A percentile compares a stretch with the other conserved stretches of the same genome.
phyloP scores from a whole-genome alignment of 2,888 invertebrate species.

The Thecocarcelia acutangulata region DNA sequence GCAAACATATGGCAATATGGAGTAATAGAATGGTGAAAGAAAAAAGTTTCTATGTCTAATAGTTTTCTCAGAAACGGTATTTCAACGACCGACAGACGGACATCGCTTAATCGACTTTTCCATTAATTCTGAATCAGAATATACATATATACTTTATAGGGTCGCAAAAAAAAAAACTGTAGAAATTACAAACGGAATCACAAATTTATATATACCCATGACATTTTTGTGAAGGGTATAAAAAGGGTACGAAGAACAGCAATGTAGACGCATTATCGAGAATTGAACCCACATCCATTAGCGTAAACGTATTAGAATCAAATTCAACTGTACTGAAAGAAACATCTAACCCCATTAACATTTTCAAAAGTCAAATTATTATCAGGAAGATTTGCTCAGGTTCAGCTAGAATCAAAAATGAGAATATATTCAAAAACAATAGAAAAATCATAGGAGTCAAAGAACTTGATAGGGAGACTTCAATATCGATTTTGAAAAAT shows the following conservation, averaged over 20 bases:
- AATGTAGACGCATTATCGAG: neutral
- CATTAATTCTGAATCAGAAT: too few relatives aligned
- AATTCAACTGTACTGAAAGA: constrained; percentile 13
- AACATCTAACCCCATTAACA: neutral
- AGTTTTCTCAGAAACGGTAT: too few relatives aligned
- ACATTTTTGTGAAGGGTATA: too few relatives aligned
- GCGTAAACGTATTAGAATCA: neutral
- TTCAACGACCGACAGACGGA: too few relatives aligned
- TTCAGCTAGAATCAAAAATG: neutral
- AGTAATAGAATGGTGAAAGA: too few relatives aligned
- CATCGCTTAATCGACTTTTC: too few relatives aligned
- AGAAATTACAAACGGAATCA: too few relatives aligned
- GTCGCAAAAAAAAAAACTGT: too few relatives aligned
- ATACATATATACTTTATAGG: too few relatives aligned
- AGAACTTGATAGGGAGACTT: neutral
- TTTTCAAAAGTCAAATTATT: constrained; percentile 9
- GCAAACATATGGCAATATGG: too few relatives aligned
- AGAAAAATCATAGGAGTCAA: constrained; percentile 1
- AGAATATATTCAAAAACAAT: neutral
- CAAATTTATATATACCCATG: too few relatives aligned
- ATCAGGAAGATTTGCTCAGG: neutral
- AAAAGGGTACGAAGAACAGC: neutral
- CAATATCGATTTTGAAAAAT: constrained; percentile 3
- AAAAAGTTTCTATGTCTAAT: too few relatives aligned
- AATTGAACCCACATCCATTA: neutral